Percentiles rank a stretch among this genome's conserved stretches.
Evolutionary conservation across 2,888 invertebrate species (phyloP).

Genomic region (Phengaris arion): DNA sequence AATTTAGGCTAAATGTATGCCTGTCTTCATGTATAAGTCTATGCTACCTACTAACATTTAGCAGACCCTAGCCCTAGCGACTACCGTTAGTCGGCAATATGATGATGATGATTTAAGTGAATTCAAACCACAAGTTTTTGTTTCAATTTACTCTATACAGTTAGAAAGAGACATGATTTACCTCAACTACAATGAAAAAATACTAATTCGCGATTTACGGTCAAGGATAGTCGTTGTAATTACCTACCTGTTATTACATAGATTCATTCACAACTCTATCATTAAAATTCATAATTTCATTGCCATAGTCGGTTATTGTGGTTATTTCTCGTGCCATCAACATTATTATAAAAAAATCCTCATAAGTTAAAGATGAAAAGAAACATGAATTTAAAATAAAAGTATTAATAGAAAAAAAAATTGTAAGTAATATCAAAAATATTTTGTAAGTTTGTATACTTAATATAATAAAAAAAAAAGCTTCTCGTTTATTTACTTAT

Average conservation of each 20-base stretch:
- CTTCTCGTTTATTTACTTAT: too few relatives aligned
- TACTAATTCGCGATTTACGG: slow-evolving; percentile 1
- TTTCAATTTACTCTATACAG: background rate
- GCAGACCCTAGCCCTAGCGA: background rate
- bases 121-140: background rate
- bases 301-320: background rate
- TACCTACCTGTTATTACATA: background rate
- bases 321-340: too few relatives aligned
- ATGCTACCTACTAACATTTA: too few relatives aligned
- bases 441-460: too few relatives aligned
- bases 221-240: slow-evolving; percentile 1
- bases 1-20: too few relatives aligned
- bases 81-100: background rate
- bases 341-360: too few relatives aligned
- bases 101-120: background rate
- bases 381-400: too few relatives aligned
- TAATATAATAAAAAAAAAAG: too few relatives aligned
- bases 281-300: background rate
- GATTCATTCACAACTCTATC: background rate
- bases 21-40: too few relatives aligned
- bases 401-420: too few relatives aligned
- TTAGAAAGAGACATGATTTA: background rate
- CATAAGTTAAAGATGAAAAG: too few relatives aligned
- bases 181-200: background rate
- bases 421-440: too few relatives aligned